phyloP scores from a whole-genome alignment of 2,113 vertebrate species.

The Rhodinocichla rosea region DNA sequence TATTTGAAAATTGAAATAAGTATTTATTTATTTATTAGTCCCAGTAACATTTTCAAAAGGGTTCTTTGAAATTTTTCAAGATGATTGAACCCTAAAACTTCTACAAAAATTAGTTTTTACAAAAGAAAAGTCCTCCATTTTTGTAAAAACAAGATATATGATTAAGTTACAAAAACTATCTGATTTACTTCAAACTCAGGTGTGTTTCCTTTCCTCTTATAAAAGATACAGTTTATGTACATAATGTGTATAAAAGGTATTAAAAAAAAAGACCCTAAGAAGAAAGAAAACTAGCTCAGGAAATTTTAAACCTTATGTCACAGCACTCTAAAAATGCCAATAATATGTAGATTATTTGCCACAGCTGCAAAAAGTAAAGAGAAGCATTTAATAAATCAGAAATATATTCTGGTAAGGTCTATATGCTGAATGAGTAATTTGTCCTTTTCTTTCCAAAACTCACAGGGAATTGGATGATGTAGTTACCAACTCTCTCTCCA shows the following conservation, averaged over 20 bases:
- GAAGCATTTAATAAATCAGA: neutral
- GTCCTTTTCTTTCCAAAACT: neutral
- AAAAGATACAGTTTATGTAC: neutral
- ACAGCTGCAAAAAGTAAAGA: neutral
- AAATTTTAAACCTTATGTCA: neutral
- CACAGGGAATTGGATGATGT: neutral
- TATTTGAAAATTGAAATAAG: neutral
- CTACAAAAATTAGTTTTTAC: neutral
- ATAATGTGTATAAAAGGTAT: neutral
- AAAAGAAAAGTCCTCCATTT: neutral
- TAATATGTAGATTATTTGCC: neutral
- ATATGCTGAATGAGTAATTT: neutral
- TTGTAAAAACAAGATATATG: neutral
- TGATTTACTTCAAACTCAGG: neutral
- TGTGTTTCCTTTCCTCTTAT: neutral
- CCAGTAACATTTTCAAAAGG: neutral
- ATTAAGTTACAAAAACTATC: neutral
- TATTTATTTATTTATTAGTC: neutral
- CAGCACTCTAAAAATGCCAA: neutral
- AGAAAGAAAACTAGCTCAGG: neutral
- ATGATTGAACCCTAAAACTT: neutral
- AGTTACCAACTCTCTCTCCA: neutral
- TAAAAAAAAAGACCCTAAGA: neutral
- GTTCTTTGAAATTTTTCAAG: neutral
- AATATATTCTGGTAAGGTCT: neutral